phyloP scores from a whole-genome alignment of 2,113 vertebrate species.

The Zeus faber region DNA sequence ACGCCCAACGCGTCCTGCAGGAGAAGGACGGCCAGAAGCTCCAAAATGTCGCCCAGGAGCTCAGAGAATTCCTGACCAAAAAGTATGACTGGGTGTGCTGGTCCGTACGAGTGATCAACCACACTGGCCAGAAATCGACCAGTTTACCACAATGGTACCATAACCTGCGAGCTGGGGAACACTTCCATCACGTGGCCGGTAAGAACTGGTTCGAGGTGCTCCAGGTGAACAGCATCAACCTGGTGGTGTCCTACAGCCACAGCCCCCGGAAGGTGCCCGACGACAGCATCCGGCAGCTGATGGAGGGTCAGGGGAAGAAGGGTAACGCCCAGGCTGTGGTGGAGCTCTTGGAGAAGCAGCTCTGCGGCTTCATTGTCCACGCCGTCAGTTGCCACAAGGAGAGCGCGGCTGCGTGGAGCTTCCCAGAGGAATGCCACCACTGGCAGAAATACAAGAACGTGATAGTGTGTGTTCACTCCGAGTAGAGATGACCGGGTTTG shows the following conservation, averaged over 20 bases:
- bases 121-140: constrained; percentile 62
- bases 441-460: constrained; percentile 77
- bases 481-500: constrained; percentile 22
- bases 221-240: constrained; percentile 62
- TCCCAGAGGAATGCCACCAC: constrained; percentile 75
- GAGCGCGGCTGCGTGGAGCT: constrained; percentile 65
- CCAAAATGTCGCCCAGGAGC: constrained; percentile 43
- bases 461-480: constrained; percentile 71
- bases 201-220: constrained; percentile 68
- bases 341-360: constrained; percentile 61
- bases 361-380: constrained; percentile 69
- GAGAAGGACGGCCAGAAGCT: constrained; percentile 47
- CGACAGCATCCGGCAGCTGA: constrained; percentile 57
- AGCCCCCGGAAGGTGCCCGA: constrained; percentile 55
- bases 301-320: constrained; percentile 66
- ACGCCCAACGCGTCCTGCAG: constrained; percentile 59
- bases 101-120: constrained; percentile 74
- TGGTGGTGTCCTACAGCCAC: constrained; percentile 73
- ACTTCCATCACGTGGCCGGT: constrained; percentile 68
- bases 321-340: constrained; percentile 57
- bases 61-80: constrained; percentile 64
- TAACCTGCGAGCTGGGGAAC: constrained; percentile 70
- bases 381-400: constrained; percentile 73
- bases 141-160: no score
- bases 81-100: constrained; percentile 79